These are phyloP conservation scores for Fulmarus glacialis DNA, from an alignment of 2,113 vertebrate genomes.

Conservation along the genomic window DNA sequence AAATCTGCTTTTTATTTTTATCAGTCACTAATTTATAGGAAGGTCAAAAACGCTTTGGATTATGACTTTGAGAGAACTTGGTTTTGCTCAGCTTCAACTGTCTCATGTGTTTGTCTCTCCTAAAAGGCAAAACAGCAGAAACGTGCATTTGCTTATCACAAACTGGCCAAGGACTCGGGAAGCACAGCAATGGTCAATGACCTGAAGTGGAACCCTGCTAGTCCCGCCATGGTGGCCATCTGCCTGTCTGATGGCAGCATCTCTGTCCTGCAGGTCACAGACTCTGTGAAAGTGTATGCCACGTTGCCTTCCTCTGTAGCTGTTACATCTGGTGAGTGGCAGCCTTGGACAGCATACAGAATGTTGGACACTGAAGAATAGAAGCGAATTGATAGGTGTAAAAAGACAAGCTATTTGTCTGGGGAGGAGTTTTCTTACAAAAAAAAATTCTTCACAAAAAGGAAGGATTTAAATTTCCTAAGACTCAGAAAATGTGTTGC, in stretches of 20 bases:
- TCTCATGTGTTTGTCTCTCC: not conserved
- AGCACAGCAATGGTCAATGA: slow-evolving; percentile 77
- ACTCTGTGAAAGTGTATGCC: slow-evolving; percentile 79
- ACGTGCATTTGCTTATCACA: slow-evolving; percentile 84
- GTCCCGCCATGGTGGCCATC: slow-evolving; percentile 79
- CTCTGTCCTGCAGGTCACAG: slow-evolving; percentile 87
- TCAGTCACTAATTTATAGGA: not conserved
- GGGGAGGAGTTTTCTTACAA: not conserved
- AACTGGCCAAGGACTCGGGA: slow-evolving; percentile 71
- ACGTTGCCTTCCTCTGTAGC: slow-evolving; percentile 79
- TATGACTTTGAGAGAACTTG: not conserved
- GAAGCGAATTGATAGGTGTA: not conserved
- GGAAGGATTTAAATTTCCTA: not conserved
- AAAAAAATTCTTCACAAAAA: not conserved
- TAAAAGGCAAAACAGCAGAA: slow-evolving; percentile 85
- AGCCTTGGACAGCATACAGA: not conserved
- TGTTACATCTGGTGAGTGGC: slow-evolving; percentile 88
- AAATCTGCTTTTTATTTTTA: not conserved
- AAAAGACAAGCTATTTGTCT: not conserved
- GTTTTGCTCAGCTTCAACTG: not conserved
- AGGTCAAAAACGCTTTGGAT: not conserved
- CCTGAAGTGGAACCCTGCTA: slow-evolving; percentile 92
- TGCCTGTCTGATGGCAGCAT: slow-evolving; percentile 91
- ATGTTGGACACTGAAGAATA: not conserved
- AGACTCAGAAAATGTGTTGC: not conserved